These are phyloP conservation scores for Paguma larvata DNA, from an alignment of 2,797 vertebrate genomes.

Conservation along the genomic window DNA sequence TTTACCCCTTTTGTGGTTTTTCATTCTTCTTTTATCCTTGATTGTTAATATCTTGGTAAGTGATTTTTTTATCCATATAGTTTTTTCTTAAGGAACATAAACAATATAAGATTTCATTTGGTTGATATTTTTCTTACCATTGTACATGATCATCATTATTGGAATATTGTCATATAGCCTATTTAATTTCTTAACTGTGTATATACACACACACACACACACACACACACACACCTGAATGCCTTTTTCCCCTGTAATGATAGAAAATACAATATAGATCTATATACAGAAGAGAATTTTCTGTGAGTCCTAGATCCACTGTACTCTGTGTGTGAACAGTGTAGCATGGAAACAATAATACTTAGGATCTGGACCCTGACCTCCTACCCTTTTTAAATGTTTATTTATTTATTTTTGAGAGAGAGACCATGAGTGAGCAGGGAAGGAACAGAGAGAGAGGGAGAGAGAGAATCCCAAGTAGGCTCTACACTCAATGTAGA, in stretches of 20 bases:
- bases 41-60: not conserved
- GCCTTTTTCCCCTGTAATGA: not conserved
- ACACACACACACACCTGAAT: not conserved
- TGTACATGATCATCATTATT: not conserved
- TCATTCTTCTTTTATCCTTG: not conserved
- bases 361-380: not conserved
- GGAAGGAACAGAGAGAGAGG: no score
- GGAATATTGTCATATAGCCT: not conserved
- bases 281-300: not conserved
- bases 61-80: not conserved
- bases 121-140: not conserved
- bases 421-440: no score
- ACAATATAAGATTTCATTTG: not conserved
- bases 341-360: not conserved
- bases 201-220: not conserved
- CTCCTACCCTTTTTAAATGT: not conserved
- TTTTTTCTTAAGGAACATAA: constrained; percentile 27
- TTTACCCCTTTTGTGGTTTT: constrained; percentile 7
- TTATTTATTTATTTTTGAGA: no score
- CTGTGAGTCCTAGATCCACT: not conserved
- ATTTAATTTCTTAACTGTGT: not conserved
- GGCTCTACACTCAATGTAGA: no score
- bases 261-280: not conserved
- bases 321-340: not conserved
- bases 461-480: no score